Evolutionary conservation across 2,797 vertebrate genomes (phyloP).

Genomic region (Halcyon chelicuti): DNA sequence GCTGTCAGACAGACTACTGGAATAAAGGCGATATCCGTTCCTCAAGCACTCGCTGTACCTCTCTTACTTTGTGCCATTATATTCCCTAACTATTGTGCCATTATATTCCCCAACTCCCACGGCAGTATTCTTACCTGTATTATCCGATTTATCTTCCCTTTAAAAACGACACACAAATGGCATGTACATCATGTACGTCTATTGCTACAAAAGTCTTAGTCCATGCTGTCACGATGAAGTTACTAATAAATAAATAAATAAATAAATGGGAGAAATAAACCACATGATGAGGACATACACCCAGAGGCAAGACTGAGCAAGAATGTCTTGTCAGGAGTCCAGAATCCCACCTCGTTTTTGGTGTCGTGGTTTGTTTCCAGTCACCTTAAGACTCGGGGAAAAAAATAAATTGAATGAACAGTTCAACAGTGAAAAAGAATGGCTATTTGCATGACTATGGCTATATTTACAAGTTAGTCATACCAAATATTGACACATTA

Average conservation of each 20-base stretch:
- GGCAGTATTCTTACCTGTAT: fast-evolving
- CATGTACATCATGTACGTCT: fast-evolving
- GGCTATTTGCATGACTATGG: not conserved
- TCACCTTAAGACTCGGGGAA: not conserved
- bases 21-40: fast-evolving
- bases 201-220: not conserved
- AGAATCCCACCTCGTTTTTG: not conserved
- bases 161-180: not conserved
- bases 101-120: fast-evolving
- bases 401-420: not conserved
- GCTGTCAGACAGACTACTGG: fast-evolving
- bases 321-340: not conserved
- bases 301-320: conserved; percentile 20
- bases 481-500: conserved; percentile 40
- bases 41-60: fast-evolving
- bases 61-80: fast-evolving
- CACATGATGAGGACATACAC: not conserved
- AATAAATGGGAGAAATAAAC: not conserved
- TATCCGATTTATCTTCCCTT: not conserved
- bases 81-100: fast-evolving
- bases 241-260: not conserved
- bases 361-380: not conserved
- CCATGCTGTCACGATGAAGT: not conserved
- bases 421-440: not conserved
- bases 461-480: conserved; percentile 9